phyloP scores from a whole-genome alignment of 2,888 invertebrate genomes.

The Rotaria magnacalcarata region DNA sequence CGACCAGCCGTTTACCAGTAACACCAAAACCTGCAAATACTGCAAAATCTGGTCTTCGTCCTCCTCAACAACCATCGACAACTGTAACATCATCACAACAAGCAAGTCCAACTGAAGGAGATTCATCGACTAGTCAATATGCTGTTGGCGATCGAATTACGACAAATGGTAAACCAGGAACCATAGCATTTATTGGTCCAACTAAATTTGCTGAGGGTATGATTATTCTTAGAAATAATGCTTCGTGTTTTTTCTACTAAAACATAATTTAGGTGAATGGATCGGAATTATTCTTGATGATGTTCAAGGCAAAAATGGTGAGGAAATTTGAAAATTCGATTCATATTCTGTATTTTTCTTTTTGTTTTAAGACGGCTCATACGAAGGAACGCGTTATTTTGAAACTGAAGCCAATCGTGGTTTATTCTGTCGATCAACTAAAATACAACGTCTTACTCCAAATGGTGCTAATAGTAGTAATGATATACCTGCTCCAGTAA shows the following conservation, averaged over 20 bases:
- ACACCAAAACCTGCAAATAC: conserved; percentile 11
- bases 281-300: conserved; percentile 57
- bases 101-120: background rate
- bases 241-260: too few species aligned
- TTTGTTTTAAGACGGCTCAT: conserved; percentile 53
- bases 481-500: background rate
- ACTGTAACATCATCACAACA: background rate
- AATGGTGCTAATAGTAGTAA: background rate
- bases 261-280: conserved; percentile 21
- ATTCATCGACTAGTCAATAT: conserved; percentile 66
- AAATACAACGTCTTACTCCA: conserved; percentile 54
- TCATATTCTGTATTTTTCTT: background rate
- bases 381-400: conserved; percentile 58
- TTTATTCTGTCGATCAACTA: conserved; percentile 66
- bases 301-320: conserved; percentile 56
- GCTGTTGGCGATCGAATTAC: conserved; percentile 80
- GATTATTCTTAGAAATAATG: conserved; percentile 50
- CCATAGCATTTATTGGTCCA: conserved; percentile 58
- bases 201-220: conserved; percentile 57
- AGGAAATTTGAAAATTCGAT: background rate
- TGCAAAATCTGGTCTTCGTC: background rate
- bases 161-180: conserved; percentile 61
- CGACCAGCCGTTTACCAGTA: conserved; percentile 14
- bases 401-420: conserved; percentile 58
- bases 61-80: background rate